phyloP scores from a whole-genome alignment of 1,140 invertebrate species.

The Drosophila tristis region DNA sequence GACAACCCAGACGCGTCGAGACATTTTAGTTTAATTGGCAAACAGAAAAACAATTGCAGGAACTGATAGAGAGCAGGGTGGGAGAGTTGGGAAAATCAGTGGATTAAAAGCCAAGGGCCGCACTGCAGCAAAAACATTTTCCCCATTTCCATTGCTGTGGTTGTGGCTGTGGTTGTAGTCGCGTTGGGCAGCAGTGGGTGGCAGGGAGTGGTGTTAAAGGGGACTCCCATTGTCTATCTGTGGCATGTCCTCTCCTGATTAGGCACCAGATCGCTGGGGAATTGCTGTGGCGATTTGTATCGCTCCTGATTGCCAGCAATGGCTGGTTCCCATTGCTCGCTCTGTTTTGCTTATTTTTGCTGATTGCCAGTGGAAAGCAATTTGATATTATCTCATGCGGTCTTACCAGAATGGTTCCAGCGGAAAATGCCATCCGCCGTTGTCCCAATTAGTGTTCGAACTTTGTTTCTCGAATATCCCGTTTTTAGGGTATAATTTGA shows the following conservation, averaged over 20 bases:
- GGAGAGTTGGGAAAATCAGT: slow-evolving; percentile 21
- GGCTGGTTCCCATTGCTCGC: slow-evolving; percentile 21
- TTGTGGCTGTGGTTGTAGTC: slow-evolving; percentile 22
- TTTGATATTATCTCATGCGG: slow-evolving; percentile 38
- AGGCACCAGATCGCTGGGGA: slow-evolving; percentile 38
- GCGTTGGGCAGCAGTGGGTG: slow-evolving; percentile 18
- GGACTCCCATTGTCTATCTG: slow-evolving; percentile 5
- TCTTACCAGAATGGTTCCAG: slow-evolving; percentile 3
- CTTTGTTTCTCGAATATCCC: not conserved
- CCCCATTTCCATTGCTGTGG: slow-evolving; percentile 21
- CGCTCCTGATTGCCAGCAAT: slow-evolving; percentile 45
- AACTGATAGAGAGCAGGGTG: not conserved
- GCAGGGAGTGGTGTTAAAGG: slow-evolving; percentile 39
- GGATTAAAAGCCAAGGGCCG: slow-evolving; percentile 50
- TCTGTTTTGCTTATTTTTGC: slow-evolving; percentile 37
- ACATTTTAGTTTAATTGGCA: slow-evolving; percentile 76
- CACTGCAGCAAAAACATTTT: slow-evolving; percentile 48
- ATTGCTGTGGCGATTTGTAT: slow-evolving; percentile 48
- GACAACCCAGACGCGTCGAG: slow-evolving; percentile 7
- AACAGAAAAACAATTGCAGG: slow-evolving; percentile 24
- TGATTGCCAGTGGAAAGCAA: slow-evolving; percentile 43
- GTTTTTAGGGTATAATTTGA: too few relatives aligned
- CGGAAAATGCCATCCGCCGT: slow-evolving; percentile 15
- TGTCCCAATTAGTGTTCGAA: slow-evolving; percentile 18
- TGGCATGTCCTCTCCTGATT: slow-evolving; percentile 41